Evolutionary conservation across 2,797 vertebrate species (phyloP).

Genomic region (Coracias cyanogaster): DNA sequence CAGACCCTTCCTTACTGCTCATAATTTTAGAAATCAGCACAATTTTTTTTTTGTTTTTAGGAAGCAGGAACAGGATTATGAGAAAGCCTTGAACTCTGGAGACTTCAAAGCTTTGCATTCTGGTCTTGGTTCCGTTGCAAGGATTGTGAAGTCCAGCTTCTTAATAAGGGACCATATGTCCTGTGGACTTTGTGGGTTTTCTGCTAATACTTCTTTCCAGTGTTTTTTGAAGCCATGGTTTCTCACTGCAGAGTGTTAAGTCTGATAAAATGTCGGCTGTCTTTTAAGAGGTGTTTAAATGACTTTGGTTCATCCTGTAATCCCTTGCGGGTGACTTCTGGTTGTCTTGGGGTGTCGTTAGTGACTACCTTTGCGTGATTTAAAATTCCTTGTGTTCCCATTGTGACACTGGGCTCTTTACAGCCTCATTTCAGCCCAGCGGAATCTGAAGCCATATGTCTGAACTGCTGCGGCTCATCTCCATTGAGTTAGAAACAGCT

Average conservation of each 20-base stretch:
- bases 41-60: neutral
- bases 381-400: neutral
- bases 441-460: neutral
- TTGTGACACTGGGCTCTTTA: neutral
- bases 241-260: neutral
- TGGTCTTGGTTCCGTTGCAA: neutral
- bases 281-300: neutral
- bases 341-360: neutral
- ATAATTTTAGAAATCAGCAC: neutral
- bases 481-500: neutral
- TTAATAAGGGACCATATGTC: neutral
- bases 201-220: neutral
- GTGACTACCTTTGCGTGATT: neutral
- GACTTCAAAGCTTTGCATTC: neutral
- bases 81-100: neutral
- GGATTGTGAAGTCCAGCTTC: neutral
- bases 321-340: neutral
- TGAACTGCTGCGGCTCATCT: neutral
- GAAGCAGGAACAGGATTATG: neutral
- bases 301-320: neutral
- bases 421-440: neutral
- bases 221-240: neutral
- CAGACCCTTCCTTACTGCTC: neutral
- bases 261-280: neutral
- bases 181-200: neutral